Evolutionary conservation across 2,113 vertebrate species (phyloP), one percentile per base, ranked within the genome.

Genomic region (Austrofundulus limnaeus): DNA sequence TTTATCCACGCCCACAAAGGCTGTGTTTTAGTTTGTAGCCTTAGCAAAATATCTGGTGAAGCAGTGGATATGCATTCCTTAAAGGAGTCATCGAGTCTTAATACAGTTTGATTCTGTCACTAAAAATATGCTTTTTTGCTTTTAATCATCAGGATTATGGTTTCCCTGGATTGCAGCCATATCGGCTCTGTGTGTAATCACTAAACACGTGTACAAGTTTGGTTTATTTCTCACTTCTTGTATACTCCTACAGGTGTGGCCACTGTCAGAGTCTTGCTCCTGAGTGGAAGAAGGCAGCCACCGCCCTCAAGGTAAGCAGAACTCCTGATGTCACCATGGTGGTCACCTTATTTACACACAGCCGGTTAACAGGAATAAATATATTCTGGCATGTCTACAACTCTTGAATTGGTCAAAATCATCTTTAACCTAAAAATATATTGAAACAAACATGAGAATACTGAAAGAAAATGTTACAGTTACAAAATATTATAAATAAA

Each of bases 241-340:
- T 9, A 34, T 34, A 2, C 70, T 48, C 10, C 15, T 9, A 45
- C 81, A 99, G 97, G 96, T 98, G 97, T 88, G 97, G 96, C 21
- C 96, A 98, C 81, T 99, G 97, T 85, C 93, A 94, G 41, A 93
- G 70, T 58, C 82, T 99, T 31, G 92, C 91, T 17, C 90, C 96
- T 6, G 96, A 98, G 3, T 99, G 97, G 97, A 99, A 97, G 85
- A 98, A 98, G 81, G 95, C 91, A 19, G 97, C 97, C 21, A 94
- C 93, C 4, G 96, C 95, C 16, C 91, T 99, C 66, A 99, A 99
- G 93, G 97, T 98, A 87, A 94, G 86, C 89, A 76, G 2, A 23
- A 41, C 1, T 2, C 8, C 47, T 42, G 28, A 12, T 5, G 14
- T 15, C 14, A 21, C 19, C 1, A 14, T 7, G 25, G 25, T 28